Evolutionary conservation across 1,140 invertebrate species (phyloP), one percentile per base, ranked within the genome.

Genomic region (Philotrypesis tridentata): DNA sequence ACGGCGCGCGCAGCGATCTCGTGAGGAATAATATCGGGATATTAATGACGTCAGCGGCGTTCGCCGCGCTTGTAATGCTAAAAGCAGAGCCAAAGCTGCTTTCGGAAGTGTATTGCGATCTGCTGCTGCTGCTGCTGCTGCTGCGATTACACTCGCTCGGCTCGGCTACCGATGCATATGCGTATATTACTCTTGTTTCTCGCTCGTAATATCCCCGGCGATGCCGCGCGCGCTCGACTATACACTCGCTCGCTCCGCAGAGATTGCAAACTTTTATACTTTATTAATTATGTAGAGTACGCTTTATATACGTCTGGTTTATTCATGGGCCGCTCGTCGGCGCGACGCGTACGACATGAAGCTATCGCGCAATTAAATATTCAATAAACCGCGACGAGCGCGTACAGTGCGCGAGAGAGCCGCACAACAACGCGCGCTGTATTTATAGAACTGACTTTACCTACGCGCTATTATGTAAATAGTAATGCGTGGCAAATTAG

Each of bases 11-110:
- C n/a, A n/a, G n/a, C n/a, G n/a, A n/a, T n/a, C 67, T 61, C 78
- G 21, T 21, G 77, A 12, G 65, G 67, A 79, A 79, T 71, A 71
- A 70, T 79, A 71, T 72, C 55, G 68, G 48, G 29, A 61, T 27
- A 68, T 78, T 70, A 55, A 70, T 68, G 76, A 78, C 76, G 65
- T 78, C 65, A 60, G 77, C 21, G 17, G n/a, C n/a, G n/a, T n/a
- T n/a, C n/a, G 2, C 60, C 43, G 48, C 17, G 68, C 55, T 61
- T 63, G 12, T 79, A 61, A 63, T 23, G 12, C 77, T 60, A 61
- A 61, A 79, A 71, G 43, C 63, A 29, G 40, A 78, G 63, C 40
- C 25, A 29, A 55, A 68, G 37, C 27, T 68, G 8, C 75, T 68
- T 78, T 77, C 63, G 75, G 60, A 78, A 78, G 33, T 63, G 27